Base-by-base conservation (phyloP, 92 coral and sea anemone species). In the Virgularia gustaviana region DNA sequence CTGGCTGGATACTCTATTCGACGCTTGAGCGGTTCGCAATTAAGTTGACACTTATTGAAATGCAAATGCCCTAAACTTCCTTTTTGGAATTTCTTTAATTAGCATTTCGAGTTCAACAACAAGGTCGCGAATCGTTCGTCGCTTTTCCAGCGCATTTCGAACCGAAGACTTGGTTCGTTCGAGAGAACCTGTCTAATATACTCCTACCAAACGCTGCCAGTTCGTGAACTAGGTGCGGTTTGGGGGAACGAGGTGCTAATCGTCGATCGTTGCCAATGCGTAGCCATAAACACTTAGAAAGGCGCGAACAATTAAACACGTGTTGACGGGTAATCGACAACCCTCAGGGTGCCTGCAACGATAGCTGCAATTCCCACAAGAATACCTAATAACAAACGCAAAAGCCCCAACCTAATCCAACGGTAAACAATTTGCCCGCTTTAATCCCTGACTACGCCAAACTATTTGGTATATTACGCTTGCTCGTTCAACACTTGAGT, bases 281-380 rank as follows among this genome's bases (percentile, higher is more conserved):
- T n/a, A n/a, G n/a, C n/a, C n/a, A n/a, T 9, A 30, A 68, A 7
- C 38, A 54, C 20, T 68, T 33, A 30, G 12, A 30, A 32, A 12
- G 75, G 75, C 34, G 60, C 36, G 28, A 68, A 68, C 75, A 68
- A 68, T 68, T 49, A 51, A 68, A 51, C 75, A 68, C 75, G 75
- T 68, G 75, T 49, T 51, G 10, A 32, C 61, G 12, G 75, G 75
- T 68, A 68, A 13, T 24, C n/a, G 56, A 47, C 41, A 35, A 45
- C 31, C 45, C 41, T 12, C 57, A 41, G 38, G 57, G 54, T 34
- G 53, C 43, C 52, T 29, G 22, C 9, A 2, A 27, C 54, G 23
- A 8, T 22, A n/a, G 55, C 4, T 22, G 13, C 28, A 3, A 52
- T 52, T 22, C 58, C 29, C 58, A 52, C 13, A 3, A 33, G 55